Conservation (phyloP, 2,888 invertebrate genomes). For the Orgyia antiqua region DNA sequence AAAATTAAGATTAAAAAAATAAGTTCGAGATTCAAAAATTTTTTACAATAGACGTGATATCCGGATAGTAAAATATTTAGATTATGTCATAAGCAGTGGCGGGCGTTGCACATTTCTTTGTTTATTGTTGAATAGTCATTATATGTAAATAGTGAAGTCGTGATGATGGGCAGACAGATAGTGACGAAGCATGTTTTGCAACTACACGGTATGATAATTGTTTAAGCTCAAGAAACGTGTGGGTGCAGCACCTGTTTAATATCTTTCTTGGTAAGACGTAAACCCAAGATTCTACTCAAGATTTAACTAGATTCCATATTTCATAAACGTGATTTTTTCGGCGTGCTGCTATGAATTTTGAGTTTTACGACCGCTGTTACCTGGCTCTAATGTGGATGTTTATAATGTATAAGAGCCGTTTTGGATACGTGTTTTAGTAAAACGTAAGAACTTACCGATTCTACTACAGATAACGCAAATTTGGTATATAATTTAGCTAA, state of each 20-base stretch:
- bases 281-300: constrained; percentile 44
- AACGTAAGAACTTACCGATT: not conserved
- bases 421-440: not conserved
- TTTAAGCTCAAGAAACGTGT: constrained; percentile 45
- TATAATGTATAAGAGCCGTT: not conserved
- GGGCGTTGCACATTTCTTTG: constrained; percentile 56
- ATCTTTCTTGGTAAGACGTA: constrained; percentile 50
- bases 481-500: too few relatives aligned
- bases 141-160: constrained; percentile 75
- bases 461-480: too few relatives aligned
- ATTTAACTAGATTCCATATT: constrained; percentile 68
- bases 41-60: too few relatives aligned
- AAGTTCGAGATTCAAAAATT: too few relatives aligned
- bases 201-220: constrained; percentile 71
- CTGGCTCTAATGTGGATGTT: not conserved
- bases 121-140: constrained; percentile 75
- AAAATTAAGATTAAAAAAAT: too few relatives aligned
- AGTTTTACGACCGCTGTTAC: constrained; percentile 20
- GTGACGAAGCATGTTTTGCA: constrained; percentile 74
- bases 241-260: constrained; percentile 58
- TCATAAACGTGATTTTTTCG: constrained; percentile 70
- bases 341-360: constrained; percentile 54
- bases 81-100: constrained; percentile 18
- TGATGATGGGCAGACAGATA: constrained; percentile 72
- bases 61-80: constrained; percentile 16